Evolutionary conservation across 2,797 vertebrate species (phyloP).

Genomic region (Bradypodion ventrale): DNA sequence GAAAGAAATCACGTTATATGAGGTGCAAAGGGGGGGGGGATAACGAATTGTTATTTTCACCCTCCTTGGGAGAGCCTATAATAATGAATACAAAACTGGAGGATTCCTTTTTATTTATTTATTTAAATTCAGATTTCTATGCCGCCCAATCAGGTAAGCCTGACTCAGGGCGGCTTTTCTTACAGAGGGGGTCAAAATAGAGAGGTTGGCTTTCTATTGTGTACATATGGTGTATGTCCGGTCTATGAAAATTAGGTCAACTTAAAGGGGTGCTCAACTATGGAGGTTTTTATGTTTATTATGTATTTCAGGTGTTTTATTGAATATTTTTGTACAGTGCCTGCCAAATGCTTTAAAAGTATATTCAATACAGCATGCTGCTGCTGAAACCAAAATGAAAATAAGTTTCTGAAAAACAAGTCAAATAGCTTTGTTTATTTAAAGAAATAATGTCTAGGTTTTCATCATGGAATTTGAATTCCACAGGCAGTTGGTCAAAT

Average conservation of each 20-base stretch:
- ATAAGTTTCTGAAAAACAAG: neutral
- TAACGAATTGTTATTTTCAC: neutral
- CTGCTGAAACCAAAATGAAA: neutral
- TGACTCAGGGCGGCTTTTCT: too few species aligned
- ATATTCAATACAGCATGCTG: neutral
- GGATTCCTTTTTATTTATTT: too few species aligned
- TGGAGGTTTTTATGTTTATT: too few species aligned
- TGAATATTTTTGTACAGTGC: too few species aligned
- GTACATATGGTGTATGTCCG: too few species aligned
- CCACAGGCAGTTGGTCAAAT: neutral
- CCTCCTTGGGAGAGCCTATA: neutral
- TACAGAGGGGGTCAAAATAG: too few species aligned
- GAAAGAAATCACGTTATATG: conserved; percentile 36
- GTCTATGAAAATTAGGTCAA: too few species aligned
- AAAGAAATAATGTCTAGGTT: neutral
- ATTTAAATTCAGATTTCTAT: too few species aligned
- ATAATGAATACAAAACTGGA: neutral
- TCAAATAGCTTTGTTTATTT: neutral
- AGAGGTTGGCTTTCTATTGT: too few species aligned
- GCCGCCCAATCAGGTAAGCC: too few species aligned
- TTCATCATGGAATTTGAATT: neutral
- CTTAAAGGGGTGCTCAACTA: too few species aligned
- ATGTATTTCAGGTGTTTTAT: too few species aligned
- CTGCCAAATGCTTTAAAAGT: neutral
- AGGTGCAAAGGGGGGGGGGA: neutral